Evolutionary conservation across 2,113 vertebrate species (phyloP).

Genomic region (Sprattus sprattus): DNA sequence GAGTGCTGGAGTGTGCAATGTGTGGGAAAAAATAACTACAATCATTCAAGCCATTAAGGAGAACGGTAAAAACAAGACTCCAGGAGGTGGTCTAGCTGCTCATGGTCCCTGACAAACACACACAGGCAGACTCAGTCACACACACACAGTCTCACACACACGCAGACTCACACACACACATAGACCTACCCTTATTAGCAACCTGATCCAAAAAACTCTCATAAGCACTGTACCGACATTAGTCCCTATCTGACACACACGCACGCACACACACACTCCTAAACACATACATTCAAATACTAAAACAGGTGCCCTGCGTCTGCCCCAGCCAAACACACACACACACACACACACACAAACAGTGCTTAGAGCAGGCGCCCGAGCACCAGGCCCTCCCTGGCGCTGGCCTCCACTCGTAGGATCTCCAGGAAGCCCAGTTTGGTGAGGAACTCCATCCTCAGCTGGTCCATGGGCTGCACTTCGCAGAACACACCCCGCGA

Average conservation of each 20-base stretch:
- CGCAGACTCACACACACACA: not conserved
- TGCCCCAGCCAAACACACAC: not conserved
- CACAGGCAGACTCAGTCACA: not conserved
- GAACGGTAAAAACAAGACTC: not conserved
- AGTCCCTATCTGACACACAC: not conserved
- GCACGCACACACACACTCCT: not conserved
- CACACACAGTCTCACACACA: constrained; percentile 4
- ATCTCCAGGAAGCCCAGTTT: constrained; percentile 81
- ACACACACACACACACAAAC: not conserved
- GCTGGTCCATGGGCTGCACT: constrained; percentile 69
- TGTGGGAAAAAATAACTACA: not conserved
- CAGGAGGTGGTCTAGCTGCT: not conserved
- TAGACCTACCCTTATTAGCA: not conserved
- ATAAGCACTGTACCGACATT: not conserved
- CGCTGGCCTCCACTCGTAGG: constrained; percentile 71
- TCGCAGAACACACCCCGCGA: not conserved
- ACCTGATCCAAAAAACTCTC: not conserved
- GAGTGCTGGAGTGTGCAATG: not conserved
- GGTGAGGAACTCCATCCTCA: constrained; percentile 77
- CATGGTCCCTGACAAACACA: not conserved
- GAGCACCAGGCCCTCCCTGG: constrained; percentile 68
- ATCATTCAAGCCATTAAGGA: constrained; percentile 7
- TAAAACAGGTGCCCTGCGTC: not conserved
- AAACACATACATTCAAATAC: not conserved
- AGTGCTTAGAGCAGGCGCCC: constrained; percentile 75